Evolutionary conservation across 2,888 invertebrate species (phyloP).

Genomic region (Chorisops tibialis): DNA sequence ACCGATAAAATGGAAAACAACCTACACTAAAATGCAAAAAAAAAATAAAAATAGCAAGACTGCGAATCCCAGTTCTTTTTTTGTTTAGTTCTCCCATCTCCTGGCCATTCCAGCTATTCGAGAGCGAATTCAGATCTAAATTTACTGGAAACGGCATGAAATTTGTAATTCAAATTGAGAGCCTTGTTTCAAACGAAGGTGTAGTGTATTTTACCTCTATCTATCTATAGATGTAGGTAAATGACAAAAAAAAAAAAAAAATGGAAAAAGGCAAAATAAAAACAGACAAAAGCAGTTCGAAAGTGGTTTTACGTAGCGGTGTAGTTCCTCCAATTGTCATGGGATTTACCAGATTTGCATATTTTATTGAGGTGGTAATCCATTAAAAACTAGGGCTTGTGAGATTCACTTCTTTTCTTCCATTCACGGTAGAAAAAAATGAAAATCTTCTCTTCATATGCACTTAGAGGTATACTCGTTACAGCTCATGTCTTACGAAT

Average conservation of each 20-base stretch:
- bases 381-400: conserved; percentile 22
- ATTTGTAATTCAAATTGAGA: conserved; percentile 24
- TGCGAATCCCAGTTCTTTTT: not conserved
- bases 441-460: not conserved
- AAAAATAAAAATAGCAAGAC: not conserved
- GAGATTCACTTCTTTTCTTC: not conserved
- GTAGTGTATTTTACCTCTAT: not conserved
- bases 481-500: too few relatives aligned
- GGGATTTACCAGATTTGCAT: conserved; percentile 22
- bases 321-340: conserved; percentile 23
- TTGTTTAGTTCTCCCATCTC: not conserved
- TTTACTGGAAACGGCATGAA: conserved; percentile 22
- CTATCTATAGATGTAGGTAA: not conserved
- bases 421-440: not conserved
- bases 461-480: too few relatives aligned
- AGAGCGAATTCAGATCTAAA: conserved; percentile 14
- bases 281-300: conserved; percentile 17
- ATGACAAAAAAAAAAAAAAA: not conserved
- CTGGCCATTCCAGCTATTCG: conserved; percentile 4
- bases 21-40: not conserved
- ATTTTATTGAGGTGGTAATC: conserved; percentile 26
- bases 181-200: conserved; percentile 9
- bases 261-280: not conserved
- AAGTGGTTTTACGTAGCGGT: conserved; percentile 20
- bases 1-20: conserved; percentile 2